Base-by-base conservation (phyloP, 2,113 vertebrate species). In the Bufo bufo region DNA sequence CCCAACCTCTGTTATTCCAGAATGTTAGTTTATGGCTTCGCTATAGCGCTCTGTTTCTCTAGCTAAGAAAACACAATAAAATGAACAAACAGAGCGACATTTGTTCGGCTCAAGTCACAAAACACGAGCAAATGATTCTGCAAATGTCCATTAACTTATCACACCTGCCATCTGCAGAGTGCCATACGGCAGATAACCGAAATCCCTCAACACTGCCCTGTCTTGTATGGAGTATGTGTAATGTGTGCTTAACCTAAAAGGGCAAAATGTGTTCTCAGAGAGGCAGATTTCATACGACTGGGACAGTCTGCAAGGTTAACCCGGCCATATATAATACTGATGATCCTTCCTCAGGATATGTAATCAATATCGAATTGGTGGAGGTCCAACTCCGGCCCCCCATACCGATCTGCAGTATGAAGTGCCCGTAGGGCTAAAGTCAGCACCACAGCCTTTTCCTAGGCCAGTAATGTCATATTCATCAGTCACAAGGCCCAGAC, bases 51-150 rank as follows among this genome's bases (percentile, higher is more conserved):
- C n/a, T 71, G 50, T 71, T 71, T 54, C 49, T 69, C n/a, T 52
- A 84, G 82, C 63, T 71, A 47, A 71, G 63, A 84, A 84, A 84
- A 84, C 65, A 69, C 82, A 84, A 84, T 84, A 71, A 84, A 84
- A 33, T 54, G 82, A 84, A 65, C 82, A 69, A 66, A 83, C 81
- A 83, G 77, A 83, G 19, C 0, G 82, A 49, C 65, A 84, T 84
- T 84, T 84, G 63, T 47, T 52, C 20, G 47, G 23, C 65, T 84
- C n/a, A 84, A 50, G 63, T 84, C 63, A 65, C 50, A 52, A 84
- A 84, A 84, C 49, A 54, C 61, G 14, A 82, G 66, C 11, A 20
- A 82, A 65, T 82, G 43, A 82, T 66, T 58, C 20, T 79, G 54
- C n/a, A 59, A 80, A 58, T 45, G 56, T 45, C 78, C 78, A 45